These are phyloP conservation scores for Megathymus violae DNA, from an alignment of 1,140 invertebrate genomes.

Conservation along the genomic window DNA sequence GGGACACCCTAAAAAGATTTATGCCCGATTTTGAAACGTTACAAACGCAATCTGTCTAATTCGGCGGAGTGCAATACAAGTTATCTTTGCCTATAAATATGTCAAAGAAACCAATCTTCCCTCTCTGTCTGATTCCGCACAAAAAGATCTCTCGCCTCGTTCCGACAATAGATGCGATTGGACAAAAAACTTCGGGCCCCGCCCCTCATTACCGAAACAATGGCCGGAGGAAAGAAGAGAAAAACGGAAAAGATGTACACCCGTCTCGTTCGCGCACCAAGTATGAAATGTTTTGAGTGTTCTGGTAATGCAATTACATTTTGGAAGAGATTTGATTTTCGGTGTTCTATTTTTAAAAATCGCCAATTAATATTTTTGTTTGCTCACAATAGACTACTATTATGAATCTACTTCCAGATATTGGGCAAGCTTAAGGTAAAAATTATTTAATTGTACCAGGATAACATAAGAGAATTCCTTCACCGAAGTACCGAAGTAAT, in stretches of 20 bases:
- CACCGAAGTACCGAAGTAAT: no score
- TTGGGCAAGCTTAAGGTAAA: no score
- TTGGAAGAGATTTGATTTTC: slow-evolving; percentile 39
- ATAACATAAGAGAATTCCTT: no score
- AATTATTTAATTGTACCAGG: no score
- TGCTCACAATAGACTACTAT: no score
- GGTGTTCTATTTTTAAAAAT: slow-evolving; percentile 20
- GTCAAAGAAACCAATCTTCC: slow-evolving; percentile 46
- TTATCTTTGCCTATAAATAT: slow-evolving; percentile 53
- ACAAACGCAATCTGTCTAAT: slow-evolving; percentile 52
- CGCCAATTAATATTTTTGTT: no score
- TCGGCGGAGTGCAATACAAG: slow-evolving; percentile 43
- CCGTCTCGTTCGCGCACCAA: slow-evolving; percentile 38
- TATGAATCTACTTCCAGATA: no score
- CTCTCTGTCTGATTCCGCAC: slow-evolving; percentile 35
- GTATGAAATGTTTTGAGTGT: slow-evolving; percentile 55
- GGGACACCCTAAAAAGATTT: slow-evolving; percentile 5
- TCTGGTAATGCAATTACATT: slow-evolving; percentile 51
- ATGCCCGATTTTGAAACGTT: slow-evolving; percentile 31
- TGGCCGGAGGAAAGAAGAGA: slow-evolving; percentile 56
- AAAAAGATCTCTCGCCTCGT: slow-evolving; percentile 40
- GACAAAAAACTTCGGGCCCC: slow-evolving; percentile 55
- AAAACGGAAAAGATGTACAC: slow-evolving; percentile 52
- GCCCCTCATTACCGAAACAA: slow-evolving; percentile 61
- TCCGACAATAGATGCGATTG: slow-evolving; percentile 50